Evolutionary conservation across 2,888 invertebrate genomes (phyloP), one percentile per base, ranked within the genome.

Genomic region (Acrobasis repandana): DNA sequence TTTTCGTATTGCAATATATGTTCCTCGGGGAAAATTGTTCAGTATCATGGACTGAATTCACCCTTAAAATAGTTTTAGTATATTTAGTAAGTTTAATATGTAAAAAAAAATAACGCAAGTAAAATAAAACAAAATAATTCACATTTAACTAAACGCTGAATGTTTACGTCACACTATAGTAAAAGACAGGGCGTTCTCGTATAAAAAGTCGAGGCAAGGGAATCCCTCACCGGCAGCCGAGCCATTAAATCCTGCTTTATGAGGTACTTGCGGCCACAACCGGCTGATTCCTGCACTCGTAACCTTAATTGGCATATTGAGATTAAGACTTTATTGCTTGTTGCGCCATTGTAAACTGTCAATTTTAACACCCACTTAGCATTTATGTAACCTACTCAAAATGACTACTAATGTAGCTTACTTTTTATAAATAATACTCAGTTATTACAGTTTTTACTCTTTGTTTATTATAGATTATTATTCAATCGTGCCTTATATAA

Each of bases 241-340:
- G 76, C 83, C 82, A 85, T 90, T 90, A 89, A 88, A 85, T 80
- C 78, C 76, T 76, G 79, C 76, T 90, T 91, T 90, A 90, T 83
- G 87, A 85, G 77, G 79, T 77, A 82, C 82, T 84, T 76, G 83
- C 79, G 73, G 71, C 70, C 70, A 68, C 73, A 85, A 80, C 34
- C 52, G 46, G 52, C 47, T 60, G n/a, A 57, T 57, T 46, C 81
- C 87, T 79, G 78, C 81, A 83, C 79, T 82, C 82, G 85, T 84
- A 80, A 84, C 84, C 84, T 83, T 90, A 90, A 90, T 90, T 90
- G 90, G 82, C 78, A 77, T 85, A 88, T 90, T 86, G 84, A 88
- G 86, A 88, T 90, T 86, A 88, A 75, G 74, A 63, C 76, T 78
- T 86, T 83, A 85, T 83, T 79, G 77, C 72, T 76, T 78, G 79